Evolutionary conservation across 2,113 vertebrate genomes (phyloP).

Genomic region (Cheilinus undulatus): DNA sequence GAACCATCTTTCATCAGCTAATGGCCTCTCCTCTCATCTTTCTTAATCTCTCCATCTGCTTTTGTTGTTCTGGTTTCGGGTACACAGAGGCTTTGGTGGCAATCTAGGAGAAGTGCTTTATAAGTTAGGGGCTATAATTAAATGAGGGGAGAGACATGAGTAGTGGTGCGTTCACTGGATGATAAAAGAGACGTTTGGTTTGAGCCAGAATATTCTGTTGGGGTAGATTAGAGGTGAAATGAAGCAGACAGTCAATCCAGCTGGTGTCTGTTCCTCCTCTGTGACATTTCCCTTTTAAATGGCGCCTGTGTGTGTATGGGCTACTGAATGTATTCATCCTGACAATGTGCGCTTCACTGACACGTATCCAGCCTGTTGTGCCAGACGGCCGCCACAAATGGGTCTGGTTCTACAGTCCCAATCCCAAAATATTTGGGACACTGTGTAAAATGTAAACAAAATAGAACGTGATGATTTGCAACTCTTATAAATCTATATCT

Average conservation of each 20-base stretch:
- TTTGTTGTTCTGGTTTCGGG: constrained; percentile 29
- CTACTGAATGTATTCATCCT: constrained; percentile 19
- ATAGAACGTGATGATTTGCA: too few species aligned
- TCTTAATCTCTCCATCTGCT: constrained; percentile 7
- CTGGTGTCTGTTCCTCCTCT: constrained; percentile 26
- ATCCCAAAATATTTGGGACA: too few species aligned
- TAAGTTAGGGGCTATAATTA: constrained; percentile 44
- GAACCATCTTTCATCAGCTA: constrained; percentile 56
- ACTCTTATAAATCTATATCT: too few species aligned
- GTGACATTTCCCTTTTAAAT: constrained; percentile 32
- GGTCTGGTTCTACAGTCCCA: too few species aligned
- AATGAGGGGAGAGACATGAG: background rate
- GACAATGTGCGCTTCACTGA: background rate
- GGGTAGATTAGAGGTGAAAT: constrained; percentile 41
- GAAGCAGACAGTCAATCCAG: constrained; percentile 4
- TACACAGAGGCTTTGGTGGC: constrained; percentile 3
- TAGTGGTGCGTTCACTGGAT: background rate
- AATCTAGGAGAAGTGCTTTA: constrained; percentile 40
- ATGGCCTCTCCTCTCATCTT: constrained; percentile 29
- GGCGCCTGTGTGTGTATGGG: background rate
- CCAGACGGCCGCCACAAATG: too few species aligned
- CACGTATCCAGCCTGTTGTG: too few species aligned
- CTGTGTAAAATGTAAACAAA: too few species aligned
- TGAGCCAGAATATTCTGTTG: constrained; percentile 27
- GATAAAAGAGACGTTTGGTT: constrained; percentile 26